These are phyloP conservation scores for Napeogenes inachia DNA, from an alignment of 2,888 invertebrate genomes.

Conservation along the genomic window DNA sequence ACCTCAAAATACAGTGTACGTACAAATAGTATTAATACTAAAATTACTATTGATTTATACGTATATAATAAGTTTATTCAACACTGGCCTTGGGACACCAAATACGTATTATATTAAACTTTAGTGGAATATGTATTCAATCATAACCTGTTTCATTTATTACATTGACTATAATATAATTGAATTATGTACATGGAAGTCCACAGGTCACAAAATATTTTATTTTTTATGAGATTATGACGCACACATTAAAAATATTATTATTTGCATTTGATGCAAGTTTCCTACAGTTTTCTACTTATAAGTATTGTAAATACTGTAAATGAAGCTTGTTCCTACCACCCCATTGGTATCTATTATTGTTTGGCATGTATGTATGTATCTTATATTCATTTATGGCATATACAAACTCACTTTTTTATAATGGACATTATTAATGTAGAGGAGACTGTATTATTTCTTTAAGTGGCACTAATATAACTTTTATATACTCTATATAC, in stretches of 20 bases:
- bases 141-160: too few relatives aligned
- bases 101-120: too few relatives aligned
- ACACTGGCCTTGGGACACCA: too few relatives aligned
- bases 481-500: constrained; percentile 22
- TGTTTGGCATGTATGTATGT: constrained; percentile 10
- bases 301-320: not conserved
- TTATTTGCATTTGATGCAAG: constrained; percentile 3
- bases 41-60: too few relatives aligned
- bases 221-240: not conserved
- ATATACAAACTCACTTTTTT: constrained; percentile 10
- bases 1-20: too few relatives aligned
- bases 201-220: too few relatives aligned
- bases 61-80: too few relatives aligned
- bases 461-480: constrained; percentile 11
- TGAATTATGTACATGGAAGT: too few relatives aligned
- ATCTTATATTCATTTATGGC: constrained; percentile 7
- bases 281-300: constrained; percentile 3
- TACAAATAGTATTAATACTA: too few relatives aligned
- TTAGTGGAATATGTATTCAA: too few relatives aligned
- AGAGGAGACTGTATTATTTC: constrained; percentile 22
- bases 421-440: constrained; percentile 15
- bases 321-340: not conserved
- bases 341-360: not conserved
- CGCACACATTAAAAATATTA: not conserved
- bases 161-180: too few relatives aligned